These are phyloP conservation scores for Bubo scandiacus DNA, from an alignment of 2,113 vertebrate species.

Conservation along the genomic window DNA sequence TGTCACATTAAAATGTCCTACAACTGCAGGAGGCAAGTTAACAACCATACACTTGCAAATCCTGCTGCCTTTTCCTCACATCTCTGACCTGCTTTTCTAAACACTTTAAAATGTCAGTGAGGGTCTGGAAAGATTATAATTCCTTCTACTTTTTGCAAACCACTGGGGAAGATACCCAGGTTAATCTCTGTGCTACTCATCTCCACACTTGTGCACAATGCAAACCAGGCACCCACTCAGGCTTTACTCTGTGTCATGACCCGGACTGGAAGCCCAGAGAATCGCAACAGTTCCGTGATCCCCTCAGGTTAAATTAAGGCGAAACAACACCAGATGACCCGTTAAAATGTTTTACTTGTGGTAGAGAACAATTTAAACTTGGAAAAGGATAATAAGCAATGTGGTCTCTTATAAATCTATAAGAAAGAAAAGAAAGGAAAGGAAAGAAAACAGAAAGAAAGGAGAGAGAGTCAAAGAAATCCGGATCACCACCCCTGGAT, in stretches of 20 bases:
- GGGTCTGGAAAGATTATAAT: not conserved
- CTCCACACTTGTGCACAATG: not conserved
- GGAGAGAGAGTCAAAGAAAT: too few species aligned
- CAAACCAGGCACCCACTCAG: not conserved
- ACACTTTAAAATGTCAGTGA: not conserved
- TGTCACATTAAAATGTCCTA: not conserved
- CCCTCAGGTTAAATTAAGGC: too few species aligned
- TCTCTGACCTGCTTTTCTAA: not conserved
- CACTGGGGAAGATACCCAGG: not conserved
- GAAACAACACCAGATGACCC: too few species aligned
- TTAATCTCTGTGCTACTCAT: not conserved
- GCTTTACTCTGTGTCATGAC: not conserved
- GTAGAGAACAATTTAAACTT: too few species aligned
- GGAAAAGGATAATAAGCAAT: too few species aligned
- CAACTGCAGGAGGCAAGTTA: rapidly evolving
- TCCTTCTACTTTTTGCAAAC: not conserved
- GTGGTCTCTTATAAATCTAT: too few species aligned
- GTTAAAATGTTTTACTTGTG: too few species aligned
- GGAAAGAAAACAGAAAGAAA: too few species aligned
- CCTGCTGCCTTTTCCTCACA: not conserved
- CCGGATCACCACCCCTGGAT: too few species aligned
- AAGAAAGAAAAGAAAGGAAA: too few species aligned
- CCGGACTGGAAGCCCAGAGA: too few species aligned
- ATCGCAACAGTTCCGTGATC: too few species aligned
- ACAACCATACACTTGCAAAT: not conserved